phyloP scores from a whole-genome alignment of 2,888 invertebrate species.

The Dasysyrphus albostriatus region DNA sequence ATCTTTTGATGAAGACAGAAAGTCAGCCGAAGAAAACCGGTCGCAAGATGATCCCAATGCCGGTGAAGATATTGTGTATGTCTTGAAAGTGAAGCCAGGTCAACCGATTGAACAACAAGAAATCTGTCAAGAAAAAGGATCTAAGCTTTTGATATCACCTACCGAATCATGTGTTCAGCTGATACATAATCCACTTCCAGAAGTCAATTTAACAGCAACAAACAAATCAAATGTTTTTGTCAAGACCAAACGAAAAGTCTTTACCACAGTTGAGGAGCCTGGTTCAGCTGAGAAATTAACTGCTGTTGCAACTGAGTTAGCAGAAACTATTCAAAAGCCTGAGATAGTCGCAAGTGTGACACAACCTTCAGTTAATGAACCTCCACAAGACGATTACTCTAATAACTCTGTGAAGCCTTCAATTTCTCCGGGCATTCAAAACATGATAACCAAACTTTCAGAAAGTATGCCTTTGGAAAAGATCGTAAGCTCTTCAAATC shows the following conservation, averaged over 20 bases:
- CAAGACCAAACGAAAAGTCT: slow-evolving; percentile 92
- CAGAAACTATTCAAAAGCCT: slow-evolving; percentile 34
- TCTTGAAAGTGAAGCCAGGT: slow-evolving; percentile 82
- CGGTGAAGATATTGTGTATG: slow-evolving; percentile 83
- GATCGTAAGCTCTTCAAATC: slow-evolving; percentile 80
- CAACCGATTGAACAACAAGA: slow-evolving; percentile 80
- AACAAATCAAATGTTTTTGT: slow-evolving; percentile 88
- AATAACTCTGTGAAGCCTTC: slow-evolving; percentile 77
- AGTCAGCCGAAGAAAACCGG: slow-evolving; percentile 75
- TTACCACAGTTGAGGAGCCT: slow-evolving; percentile 87
- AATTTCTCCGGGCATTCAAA: slow-evolving; percentile 87
- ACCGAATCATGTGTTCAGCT: slow-evolving; percentile 77
- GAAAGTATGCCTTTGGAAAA: slow-evolving; percentile 81
- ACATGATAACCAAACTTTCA: slow-evolving; percentile 88
- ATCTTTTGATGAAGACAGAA: slow-evolving; percentile 81
- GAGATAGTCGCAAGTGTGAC: background rate
- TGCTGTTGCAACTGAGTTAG: slow-evolving; percentile 79
- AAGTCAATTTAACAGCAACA: slow-evolving; percentile 71
- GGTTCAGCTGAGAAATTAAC: slow-evolving; percentile 79
- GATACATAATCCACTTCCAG: slow-evolving; percentile 67
- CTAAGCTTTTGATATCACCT: slow-evolving; percentile 76
- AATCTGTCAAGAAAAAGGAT: slow-evolving; percentile 56
- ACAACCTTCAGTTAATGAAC: background rate
- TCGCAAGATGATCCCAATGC: slow-evolving; percentile 73
- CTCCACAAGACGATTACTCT: slow-evolving; percentile 85